These are phyloP conservation scores for Orius insidiosus DNA, from an alignment of 1,140 invertebrate species.

Conservation along the genomic window DNA sequence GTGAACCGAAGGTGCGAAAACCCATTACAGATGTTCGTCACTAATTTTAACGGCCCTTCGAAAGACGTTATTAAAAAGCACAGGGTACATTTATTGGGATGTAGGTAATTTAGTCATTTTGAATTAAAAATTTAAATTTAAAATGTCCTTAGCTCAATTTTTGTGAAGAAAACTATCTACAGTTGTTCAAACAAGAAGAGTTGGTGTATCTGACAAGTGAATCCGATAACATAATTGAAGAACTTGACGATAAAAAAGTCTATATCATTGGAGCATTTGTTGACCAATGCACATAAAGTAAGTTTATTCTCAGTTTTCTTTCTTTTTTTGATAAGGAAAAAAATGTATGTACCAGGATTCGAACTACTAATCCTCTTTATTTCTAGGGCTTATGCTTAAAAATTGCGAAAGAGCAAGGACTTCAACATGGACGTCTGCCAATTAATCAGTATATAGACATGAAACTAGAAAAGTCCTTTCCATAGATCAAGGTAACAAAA, in stretches of 20 bases:
- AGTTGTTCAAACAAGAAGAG: conserved; percentile 39
- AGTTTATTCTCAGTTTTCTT: conserved; percentile 14
- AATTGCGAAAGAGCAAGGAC: conserved; percentile 56
- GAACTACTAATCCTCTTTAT: no score
- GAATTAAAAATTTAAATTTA: conserved; percentile 10
- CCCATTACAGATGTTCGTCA: conserved; percentile 77
- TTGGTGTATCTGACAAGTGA: conserved; percentile 89
- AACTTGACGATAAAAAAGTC: conserved; percentile 55
- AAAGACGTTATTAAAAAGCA: conserved; percentile 52
- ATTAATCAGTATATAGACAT: conserved; percentile 80
- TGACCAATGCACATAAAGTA: conserved; percentile 90
- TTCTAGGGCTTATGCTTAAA: conserved; percentile 74
- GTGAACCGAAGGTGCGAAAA: conserved; percentile 65
- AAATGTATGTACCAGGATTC: no score
- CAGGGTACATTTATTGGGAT: conserved; percentile 90
- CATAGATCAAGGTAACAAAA: conserved; percentile 93
- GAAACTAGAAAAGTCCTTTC: conserved; percentile 86
- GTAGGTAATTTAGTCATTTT: conserved; percentile 32
- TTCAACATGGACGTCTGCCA: conserved; percentile 73
- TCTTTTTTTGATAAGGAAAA: no score
- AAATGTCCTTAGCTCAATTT: conserved; percentile 16
- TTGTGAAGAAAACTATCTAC: conserved; percentile 14
- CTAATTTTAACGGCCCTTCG: conserved; percentile 57
- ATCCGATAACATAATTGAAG: conserved; percentile 70
- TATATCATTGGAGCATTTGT: conserved; percentile 95